These are phyloP conservation scores for Philonicus albiceps DNA, from an alignment of 2,888 invertebrate species.

Conservation along the genomic window DNA sequence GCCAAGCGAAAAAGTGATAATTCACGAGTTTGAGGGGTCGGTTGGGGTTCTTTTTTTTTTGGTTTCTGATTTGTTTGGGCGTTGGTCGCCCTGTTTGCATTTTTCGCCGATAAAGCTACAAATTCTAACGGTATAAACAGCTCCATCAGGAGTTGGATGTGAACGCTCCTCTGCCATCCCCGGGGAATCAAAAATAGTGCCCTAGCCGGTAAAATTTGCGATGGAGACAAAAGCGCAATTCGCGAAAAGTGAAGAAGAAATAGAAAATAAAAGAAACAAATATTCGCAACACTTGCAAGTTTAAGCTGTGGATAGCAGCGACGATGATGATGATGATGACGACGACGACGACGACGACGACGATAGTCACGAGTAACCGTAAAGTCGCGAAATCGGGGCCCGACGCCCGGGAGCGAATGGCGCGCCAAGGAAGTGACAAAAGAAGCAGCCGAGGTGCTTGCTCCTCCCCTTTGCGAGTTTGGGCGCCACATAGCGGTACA, in stretches of 20 bases:
- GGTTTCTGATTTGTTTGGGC: not conserved
- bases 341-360: not conserved
- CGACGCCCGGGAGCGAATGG: slow-evolving; percentile 10
- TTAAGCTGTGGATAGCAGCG: not conserved
- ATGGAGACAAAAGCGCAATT: slow-evolving; percentile 4
- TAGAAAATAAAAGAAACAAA: not conserved
- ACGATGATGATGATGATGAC: not conserved
- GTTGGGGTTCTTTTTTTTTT: not conserved
- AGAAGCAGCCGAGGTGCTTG: slow-evolving; percentile 13
- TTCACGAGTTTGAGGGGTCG: not conserved
- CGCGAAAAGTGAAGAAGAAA: not conserved
- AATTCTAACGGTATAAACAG: not conserved
- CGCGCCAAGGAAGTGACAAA: slow-evolving; percentile 23
- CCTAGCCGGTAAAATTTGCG: not conserved
- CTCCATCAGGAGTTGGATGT: not conserved
- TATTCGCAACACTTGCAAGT: not conserved
- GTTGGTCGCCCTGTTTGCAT: not conserved
- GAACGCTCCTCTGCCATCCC: not conserved
- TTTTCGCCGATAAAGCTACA: not conserved
- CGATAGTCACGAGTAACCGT: not conserved
- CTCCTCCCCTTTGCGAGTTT: slow-evolving; percentile 19
- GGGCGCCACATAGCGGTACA: not conserved
- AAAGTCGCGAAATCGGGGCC: not conserved
- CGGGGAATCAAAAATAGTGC: not conserved
- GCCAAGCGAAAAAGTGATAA: slow-evolving; percentile 14